Conservation (phyloP, 2,113 vertebrate species). For the Elanus axillaris region DNA sequence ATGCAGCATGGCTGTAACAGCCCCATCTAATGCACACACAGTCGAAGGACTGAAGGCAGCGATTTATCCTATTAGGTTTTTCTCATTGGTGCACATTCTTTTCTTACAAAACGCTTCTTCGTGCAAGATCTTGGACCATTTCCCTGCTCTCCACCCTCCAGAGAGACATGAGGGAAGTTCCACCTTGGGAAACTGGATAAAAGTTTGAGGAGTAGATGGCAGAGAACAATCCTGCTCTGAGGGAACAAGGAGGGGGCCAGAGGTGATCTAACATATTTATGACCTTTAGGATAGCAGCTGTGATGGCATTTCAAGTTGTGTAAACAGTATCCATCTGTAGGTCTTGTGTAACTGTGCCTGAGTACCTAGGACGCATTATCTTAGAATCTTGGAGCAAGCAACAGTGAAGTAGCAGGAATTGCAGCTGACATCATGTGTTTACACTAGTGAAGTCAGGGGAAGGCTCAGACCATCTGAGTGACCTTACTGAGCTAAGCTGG, state of each 20-base stretch:
- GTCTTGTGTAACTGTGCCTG: slow-evolving; percentile 43
- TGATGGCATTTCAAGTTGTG: slow-evolving; percentile 37
- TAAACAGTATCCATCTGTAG: slow-evolving; percentile 48
- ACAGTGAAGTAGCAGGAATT: neutral
- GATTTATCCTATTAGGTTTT: neutral
- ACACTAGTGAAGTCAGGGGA: slow-evolving; percentile 22
- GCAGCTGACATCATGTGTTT: slow-evolving; percentile 51
- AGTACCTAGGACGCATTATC: slow-evolving; percentile 43
- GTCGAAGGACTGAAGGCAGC: neutral
- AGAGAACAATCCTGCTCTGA: slow-evolving; percentile 5
- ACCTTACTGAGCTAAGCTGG: slow-evolving; percentile 29
- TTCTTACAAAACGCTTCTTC: neutral
- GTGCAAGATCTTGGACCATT: neutral
- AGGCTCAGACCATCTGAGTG: slow-evolving; percentile 30
- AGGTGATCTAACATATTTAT: slow-evolving; percentile 36
- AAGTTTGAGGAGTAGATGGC: neutral
- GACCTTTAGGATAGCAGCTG: slow-evolving; percentile 49
- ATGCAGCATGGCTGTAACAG: neutral
- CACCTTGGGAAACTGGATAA: slow-evolving; percentile 18
- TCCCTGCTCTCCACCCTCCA: neutral
- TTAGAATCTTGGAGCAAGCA: slow-evolving; percentile 35
- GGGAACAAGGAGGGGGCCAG: neutral
- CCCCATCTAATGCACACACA: neutral
- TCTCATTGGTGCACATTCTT: neutral
- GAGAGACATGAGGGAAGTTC: slow-evolving; percentile 13